phyloP scores from a whole-genome alignment of 2,888 invertebrate genomes.

The Drosophila kambysellisi region DNA sequence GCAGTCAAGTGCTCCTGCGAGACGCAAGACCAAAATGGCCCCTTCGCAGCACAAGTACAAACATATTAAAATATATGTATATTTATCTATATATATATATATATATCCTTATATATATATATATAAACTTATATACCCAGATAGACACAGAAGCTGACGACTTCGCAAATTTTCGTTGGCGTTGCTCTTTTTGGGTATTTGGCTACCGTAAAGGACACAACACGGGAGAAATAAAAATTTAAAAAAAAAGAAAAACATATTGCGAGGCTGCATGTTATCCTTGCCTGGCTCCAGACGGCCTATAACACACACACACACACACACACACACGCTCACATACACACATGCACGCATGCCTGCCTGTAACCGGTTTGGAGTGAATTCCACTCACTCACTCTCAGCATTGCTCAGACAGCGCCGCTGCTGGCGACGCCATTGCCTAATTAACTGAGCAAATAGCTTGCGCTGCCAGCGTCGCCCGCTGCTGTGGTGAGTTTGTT shows the following conservation, averaged over 20 bases:
- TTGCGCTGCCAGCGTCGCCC: constrained; percentile 37
- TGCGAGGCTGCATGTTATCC: constrained; percentile 63
- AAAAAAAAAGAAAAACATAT: constrained; percentile 10
- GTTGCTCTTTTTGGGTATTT: constrained; percentile 60
- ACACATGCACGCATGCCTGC: constrained; percentile 2
- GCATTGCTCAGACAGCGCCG: constrained; percentile 23
- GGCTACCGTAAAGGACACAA: constrained; percentile 54
- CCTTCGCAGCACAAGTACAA: constrained; percentile 24
- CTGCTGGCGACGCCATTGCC: constrained; percentile 56
- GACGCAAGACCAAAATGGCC: constrained; percentile 57
- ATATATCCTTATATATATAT: constrained; percentile 13
- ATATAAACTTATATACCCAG: background rate
- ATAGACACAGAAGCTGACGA: background rate
- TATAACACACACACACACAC: constrained; percentile 25
- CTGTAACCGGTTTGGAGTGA: constrained; percentile 65
- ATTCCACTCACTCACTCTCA: constrained; percentile 41
- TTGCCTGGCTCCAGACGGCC: constrained; percentile 58
- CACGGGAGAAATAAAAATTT: constrained; percentile 43
- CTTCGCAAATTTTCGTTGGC: constrained; percentile 43
- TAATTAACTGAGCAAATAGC: constrained; percentile 71
- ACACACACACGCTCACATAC: constrained; percentile 5
- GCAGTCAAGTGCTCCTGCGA: constrained; percentile 45
- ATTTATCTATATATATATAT: constrained; percentile 17
- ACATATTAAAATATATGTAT: constrained; percentile 15
- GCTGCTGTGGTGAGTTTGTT: constrained; percentile 70